Conservation (phyloP, 2,797 vertebrate genomes). For the Picus viridis region DNA sequence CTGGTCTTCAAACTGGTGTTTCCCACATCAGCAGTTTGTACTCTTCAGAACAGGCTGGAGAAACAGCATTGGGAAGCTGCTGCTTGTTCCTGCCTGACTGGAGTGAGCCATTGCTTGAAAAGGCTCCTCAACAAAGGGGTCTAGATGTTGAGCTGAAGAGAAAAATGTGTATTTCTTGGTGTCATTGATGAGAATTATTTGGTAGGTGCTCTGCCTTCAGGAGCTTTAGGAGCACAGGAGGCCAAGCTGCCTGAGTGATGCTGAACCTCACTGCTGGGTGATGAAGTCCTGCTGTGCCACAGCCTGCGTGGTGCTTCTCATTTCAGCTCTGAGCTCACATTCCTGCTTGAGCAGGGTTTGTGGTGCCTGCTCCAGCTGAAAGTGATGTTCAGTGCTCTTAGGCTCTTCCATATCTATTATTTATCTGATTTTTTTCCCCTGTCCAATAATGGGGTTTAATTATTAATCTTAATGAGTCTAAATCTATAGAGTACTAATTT, state of each 20-base stretch:
- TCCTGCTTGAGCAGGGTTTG: background rate
- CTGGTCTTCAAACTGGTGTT: background rate
- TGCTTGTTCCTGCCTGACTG: background rate
- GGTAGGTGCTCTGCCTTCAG: background rate
- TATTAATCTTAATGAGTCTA: background rate
- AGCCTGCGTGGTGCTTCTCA: background rate
- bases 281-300: background rate
- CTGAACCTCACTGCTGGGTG: background rate
- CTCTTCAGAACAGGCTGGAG: background rate
- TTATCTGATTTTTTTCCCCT: background rate
- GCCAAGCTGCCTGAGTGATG: background rate
- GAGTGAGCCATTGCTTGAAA: background rate
- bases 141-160: background rate
- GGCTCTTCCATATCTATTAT: background rate
- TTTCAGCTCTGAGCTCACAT: background rate
- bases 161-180: background rate
- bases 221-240: background rate
- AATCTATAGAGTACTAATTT: background rate
- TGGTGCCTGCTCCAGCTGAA: background rate
- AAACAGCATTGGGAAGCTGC: background rate
- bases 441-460: fast-evolving
- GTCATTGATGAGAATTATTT: background rate
- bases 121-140: background rate
- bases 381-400: background rate
- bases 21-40: background rate